Evolutionary conservation across 2,888 invertebrate genomes (phyloP), one percentile per base, ranked within the genome.

Genomic region (Homarus gammarus): DNA sequence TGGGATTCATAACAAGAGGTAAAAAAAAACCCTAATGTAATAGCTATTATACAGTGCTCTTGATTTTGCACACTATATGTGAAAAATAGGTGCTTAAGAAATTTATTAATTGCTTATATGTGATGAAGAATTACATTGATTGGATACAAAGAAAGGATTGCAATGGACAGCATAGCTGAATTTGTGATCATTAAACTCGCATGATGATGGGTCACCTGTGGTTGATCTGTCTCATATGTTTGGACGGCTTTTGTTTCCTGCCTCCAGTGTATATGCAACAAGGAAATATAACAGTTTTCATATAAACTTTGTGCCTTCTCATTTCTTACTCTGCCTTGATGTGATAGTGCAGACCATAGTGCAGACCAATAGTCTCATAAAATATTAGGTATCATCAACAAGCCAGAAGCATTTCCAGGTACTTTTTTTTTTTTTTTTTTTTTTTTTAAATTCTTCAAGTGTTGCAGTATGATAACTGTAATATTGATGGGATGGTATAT

Each of bases 261-360:
- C 31, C 64, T 64, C 61, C 56, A 40, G 27, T 77, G 44, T 36
- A 77, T 44, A 49, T 8, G 8, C 33, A 68, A 56, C 22, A 61
- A 75, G 64, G 44, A 64, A 40, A 64, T 70, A 27, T 10, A 70
- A 33, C 38, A 51, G 27, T 51, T 83, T 51, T 56, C 22, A 75
- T 44, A 56, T 84, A 84, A 84, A 84, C 49, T 84, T 85, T 64
- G 85, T 85, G 85, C 85, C 85, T 85, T 85, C 85, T 85, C 77
- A 85, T 85, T 85, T 85, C 44, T 64, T 77, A 85, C 77, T 51
- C 61, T 85, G 44, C 70, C 38, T 44, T 33, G 10, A 77, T 44
- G 77, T 77, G 68, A 61, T 78, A 64, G 68, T 31, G 64, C 56
- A 51, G 51, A 84, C 33, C 38, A 61, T 78, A 64, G 68, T 31